These are phyloP conservation scores for Coracopsis vasa DNA, from an alignment of 2,113 vertebrate genomes.

Conservation along the genomic window DNA sequence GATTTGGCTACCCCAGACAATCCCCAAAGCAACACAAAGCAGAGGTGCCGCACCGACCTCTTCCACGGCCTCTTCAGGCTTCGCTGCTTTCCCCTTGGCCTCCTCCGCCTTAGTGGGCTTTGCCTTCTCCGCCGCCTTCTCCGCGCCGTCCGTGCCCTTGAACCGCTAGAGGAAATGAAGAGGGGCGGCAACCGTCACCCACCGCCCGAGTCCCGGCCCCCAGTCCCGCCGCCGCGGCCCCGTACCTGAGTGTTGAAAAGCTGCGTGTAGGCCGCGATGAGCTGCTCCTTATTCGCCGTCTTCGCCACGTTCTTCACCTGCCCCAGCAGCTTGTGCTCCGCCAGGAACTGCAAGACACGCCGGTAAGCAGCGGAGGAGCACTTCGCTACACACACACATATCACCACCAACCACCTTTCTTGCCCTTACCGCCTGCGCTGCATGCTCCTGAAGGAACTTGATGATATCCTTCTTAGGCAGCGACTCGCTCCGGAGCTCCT, in stretches of 20 bases:
- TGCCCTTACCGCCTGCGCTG: slow-evolving; percentile 83
- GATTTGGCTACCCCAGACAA: background rate
- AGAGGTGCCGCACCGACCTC: slow-evolving; percentile 76
- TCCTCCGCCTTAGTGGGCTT: slow-evolving; percentile 85
- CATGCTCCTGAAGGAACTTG: slow-evolving; percentile 91
- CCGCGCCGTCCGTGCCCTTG: slow-evolving; percentile 85
- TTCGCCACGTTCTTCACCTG: slow-evolving; percentile 95
- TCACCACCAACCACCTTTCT: no score
- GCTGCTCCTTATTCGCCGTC: slow-evolving; percentile 92
- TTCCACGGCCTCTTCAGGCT: slow-evolving; percentile 78
- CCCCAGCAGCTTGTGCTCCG: slow-evolving; percentile 90
- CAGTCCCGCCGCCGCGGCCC: rapidly evolving
- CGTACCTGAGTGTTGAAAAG: slow-evolving; percentile 89
- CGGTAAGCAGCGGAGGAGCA: rapidly evolving
- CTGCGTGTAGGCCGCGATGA: slow-evolving; percentile 88
- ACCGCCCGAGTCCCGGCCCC: rapidly evolving
- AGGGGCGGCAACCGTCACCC: rapidly evolving
- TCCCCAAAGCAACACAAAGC: rapidly evolving
- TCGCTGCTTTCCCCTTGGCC: slow-evolving; percentile 83
- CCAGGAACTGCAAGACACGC: slow-evolving; percentile 83
- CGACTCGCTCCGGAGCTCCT: slow-evolving; percentile 90
- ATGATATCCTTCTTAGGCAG: slow-evolving; percentile 93
- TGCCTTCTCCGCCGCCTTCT: slow-evolving; percentile 78
- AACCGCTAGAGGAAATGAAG: slow-evolving; percentile 77
- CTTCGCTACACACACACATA: no score